Evolutionary conservation across 2,113 vertebrate species (phyloP).

Genomic region (Trogon melanurus): DNA sequence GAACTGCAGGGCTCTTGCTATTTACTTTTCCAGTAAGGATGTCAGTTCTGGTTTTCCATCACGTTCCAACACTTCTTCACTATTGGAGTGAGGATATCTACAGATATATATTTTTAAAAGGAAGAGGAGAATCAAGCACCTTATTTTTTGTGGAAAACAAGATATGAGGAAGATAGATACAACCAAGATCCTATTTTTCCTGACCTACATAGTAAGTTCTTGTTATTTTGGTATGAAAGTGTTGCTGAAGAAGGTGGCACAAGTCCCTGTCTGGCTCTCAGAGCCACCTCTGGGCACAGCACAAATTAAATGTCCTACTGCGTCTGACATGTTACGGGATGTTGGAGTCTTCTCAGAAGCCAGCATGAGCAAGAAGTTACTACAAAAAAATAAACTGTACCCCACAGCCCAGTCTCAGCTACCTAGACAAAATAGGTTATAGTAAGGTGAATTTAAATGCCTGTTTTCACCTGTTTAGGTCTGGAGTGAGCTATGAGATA

Average conservation of each 20-base stretch:
- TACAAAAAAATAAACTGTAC: not conserved
- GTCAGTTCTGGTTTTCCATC: not conserved
- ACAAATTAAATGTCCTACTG: slow-evolving; percentile 7
- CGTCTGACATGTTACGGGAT: not conserved
- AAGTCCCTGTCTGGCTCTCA: slow-evolving; percentile 6
- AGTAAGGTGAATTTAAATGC: not conserved
- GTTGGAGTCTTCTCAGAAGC: not conserved
- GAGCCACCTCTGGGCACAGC: slow-evolving; percentile 33
- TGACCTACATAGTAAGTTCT: slow-evolving; percentile 34
- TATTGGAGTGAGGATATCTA: not conserved
- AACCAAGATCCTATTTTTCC: not conserved
- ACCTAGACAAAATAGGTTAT: not conserved
- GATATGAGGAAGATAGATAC: not conserved
- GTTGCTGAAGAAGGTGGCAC: slow-evolving; percentile 30
- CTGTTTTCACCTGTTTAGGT: not conserved
- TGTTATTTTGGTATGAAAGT: slow-evolving; percentile 53
- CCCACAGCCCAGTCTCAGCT: not conserved
- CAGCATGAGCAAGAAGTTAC: not conserved
- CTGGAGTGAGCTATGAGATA: not conserved
- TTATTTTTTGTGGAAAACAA: slow-evolving; percentile 48
- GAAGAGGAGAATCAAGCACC: slow-evolving; percentile 28
- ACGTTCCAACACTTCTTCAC: not conserved
- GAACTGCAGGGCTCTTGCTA: not conserved
- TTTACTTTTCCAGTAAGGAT: not conserved
- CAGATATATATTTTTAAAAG: slow-evolving; percentile 52